Evolutionary conservation across 1,140 invertebrate species (phyloP).

Genomic region (Adelges cooleyi): DNA sequence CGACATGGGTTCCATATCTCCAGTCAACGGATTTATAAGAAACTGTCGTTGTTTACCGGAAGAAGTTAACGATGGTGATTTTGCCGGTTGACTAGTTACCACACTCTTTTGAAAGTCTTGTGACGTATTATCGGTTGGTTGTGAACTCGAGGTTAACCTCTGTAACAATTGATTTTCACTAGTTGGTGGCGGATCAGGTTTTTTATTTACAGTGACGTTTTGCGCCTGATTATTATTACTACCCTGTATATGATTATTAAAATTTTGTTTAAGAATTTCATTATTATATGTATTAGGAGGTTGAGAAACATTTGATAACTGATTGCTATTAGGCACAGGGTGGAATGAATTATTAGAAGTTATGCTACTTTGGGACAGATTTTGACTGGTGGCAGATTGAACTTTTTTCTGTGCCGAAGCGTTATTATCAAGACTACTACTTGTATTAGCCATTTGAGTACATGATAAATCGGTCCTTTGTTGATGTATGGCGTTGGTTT

Average conservation of each 20-base stretch:
- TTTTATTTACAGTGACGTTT: conserved; percentile 21
- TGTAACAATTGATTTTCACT: conserved; percentile 1
- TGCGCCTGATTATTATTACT: conserved; percentile 17
- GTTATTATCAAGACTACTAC: conserved; percentile 8
- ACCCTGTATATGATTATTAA: conserved; percentile 26
- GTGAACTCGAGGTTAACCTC: not conserved
- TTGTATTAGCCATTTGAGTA: not conserved
- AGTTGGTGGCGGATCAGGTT: conserved; percentile 3
- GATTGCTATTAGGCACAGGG: conserved; percentile 14
- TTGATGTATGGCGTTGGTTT: conserved; percentile 14
- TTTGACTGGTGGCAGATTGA: conserved; percentile 11
- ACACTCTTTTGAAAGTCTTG: conserved; percentile 22
- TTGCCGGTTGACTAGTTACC: conserved; percentile 27
- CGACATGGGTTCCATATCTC: conserved; percentile 67
- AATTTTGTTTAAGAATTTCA: conserved; percentile 15
- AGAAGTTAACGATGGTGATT: conserved; percentile 25
- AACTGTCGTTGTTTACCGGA: conserved; percentile 51
- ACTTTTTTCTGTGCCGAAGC: not conserved
- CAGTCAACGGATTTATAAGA: conserved; percentile 77
- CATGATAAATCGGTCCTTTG: conserved; percentile 18
- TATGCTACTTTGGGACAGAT: conserved; percentile 10
- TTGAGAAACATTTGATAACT: conserved; percentile 3
- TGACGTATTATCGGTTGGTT: not conserved
- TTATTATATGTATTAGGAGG: not conserved
- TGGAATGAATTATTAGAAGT: conserved; percentile 26